Conservation (phyloP, 2,797 vertebrate genomes). For the Takifugu ocellatus region DNA sequence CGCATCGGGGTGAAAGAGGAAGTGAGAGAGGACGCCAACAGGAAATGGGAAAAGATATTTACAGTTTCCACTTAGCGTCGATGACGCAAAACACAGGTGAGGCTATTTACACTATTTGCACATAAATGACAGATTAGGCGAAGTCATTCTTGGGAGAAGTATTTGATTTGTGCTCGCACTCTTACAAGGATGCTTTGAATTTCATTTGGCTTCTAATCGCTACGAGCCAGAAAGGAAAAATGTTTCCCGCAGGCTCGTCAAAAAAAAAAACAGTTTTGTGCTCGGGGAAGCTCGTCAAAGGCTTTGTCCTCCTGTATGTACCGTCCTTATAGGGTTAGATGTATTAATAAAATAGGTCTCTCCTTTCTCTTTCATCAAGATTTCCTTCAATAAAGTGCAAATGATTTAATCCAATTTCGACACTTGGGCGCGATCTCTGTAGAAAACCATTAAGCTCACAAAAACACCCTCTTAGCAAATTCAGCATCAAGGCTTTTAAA, state of each 20-base stretch:
- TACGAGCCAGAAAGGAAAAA: slow-evolving; percentile 6
- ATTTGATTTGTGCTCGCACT: slow-evolving; percentile 5
- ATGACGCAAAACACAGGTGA: slow-evolving; percentile 21
- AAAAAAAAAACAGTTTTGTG: slow-evolving; percentile 12
- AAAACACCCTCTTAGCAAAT: too few relatives aligned
- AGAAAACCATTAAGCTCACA: too few relatives aligned
- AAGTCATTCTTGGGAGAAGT: slow-evolving; percentile 19
- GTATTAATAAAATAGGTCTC: not conserved
- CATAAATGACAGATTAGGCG: slow-evolving; percentile 47
- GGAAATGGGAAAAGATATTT: slow-evolving; percentile 37
- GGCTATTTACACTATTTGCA: slow-evolving; percentile 51
- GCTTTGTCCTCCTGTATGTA: not conserved
- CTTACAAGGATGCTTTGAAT: not conserved
- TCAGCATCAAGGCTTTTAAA: too few relatives aligned
- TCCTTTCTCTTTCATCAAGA: slow-evolving; percentile 1
- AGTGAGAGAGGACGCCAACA: slow-evolving; percentile 21
- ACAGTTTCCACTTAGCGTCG: slow-evolving; percentile 25
- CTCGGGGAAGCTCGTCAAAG: slow-evolving; percentile 10
- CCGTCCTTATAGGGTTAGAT: not conserved
- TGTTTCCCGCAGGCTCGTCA: slow-evolving; percentile 3
- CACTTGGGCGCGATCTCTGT: too few relatives aligned
- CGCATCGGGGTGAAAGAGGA: slow-evolving; percentile 8
- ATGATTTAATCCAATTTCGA: not conserved
- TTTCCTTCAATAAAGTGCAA: slow-evolving; percentile 3
- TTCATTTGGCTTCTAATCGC: slow-evolving; percentile 15